Evolutionary conservation across 2,113 vertebrate species (phyloP), one percentile per base, ranked within the genome.

Genomic region (Crypturellus undulatus): DNA sequence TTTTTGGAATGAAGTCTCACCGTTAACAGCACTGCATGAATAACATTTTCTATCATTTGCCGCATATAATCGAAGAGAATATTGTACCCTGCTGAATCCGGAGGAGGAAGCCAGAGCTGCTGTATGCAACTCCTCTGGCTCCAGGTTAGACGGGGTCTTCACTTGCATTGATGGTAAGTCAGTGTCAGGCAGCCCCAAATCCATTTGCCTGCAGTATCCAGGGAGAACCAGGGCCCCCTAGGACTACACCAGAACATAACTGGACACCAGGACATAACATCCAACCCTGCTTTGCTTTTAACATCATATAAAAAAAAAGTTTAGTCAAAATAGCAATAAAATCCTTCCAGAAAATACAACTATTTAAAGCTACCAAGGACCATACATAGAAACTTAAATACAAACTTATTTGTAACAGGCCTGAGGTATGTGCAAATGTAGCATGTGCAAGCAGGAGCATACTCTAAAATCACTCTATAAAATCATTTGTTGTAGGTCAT

Each of bases 401-500:
- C 26, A 73, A 86, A 63, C 43, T 71, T 21, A 30, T 65, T 56
- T 25, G 38, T 51, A 78, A 43, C 2, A 45, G 22, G 30, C 8
- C 24, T 1, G 34, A 20, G 8, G 7, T n/a, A 14, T 43, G 4
- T 28, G 76, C 32, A n/a, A 24, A 22, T 2, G 10, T 42, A 45
- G 78, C 32, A 51, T 2, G 4, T 5, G 9, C 54, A 25, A 38
- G 25, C 28, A 65, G 49, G 12, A 42, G 15, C 10, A 10, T 12
- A 5, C 12, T n/a, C 30, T 40, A 52, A 71, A 81, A 52, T 18
- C 15, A 65, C 42, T 60, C 13, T 3, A 63, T 25, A 7, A 24
- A 51, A 19, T 0, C 0, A 0, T 32, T 77, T 36, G 9, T 16
- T 30, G 38, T 4, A 13, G 26, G 15, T 17, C 6, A 60, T n/a